Evolutionary conservation across 2,113 vertebrate genomes (phyloP), one percentile per base, ranked within the genome.

Genomic region (Brachyhypopomus occidentalis): DNA sequence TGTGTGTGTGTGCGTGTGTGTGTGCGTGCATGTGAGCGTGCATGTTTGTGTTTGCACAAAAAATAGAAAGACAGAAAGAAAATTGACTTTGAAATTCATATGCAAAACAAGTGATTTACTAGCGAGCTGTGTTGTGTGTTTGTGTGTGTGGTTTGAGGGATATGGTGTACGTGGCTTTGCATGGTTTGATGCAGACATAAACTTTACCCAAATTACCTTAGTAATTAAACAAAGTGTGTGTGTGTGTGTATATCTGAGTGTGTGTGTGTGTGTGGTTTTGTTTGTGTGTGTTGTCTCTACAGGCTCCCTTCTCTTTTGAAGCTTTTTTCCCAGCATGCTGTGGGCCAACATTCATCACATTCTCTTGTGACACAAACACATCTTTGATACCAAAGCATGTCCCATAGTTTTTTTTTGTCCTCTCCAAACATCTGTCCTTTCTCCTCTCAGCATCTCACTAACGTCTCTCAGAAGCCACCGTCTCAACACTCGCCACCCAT

Each of bases 341-440:
- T 48, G n/a, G 45, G 67, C 56, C 58, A 66, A 72, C 70, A 52
- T 79, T 81, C 48, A 75, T 77, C 59, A 67, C 20, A 59, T 60
- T 82, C 22, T 58, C 56, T 48, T 9, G 45, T 70, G 22, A 62
- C 63, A 55, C 78, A 80, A 83, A 75, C 69, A 72, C 66, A 27
- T 30, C 14, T 16, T 22, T 3, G 25, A 56, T 69, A 71, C 45
- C 74, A 63, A 87, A 17, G 22, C 63, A 34, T 45, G 56, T 38
- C 25, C 58, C 38, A 25, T 48, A 48, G 55, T 55, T 55, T 8
- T 38, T 27, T 58, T 30, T 12, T n/a, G 78, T 74, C 48, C 23
- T 58, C 52, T 81, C 67, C 17, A 81, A 5, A 58, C 64, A 78
- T 78, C 66, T 70, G 64, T 78, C 77, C 77, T 58, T 66, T 69